A percentile compares a stretch with the other conserved stretches of the same genome.
Conservation (phyloP, 2,888 invertebrate genomes). For the Sinelater perroti region DNA sequence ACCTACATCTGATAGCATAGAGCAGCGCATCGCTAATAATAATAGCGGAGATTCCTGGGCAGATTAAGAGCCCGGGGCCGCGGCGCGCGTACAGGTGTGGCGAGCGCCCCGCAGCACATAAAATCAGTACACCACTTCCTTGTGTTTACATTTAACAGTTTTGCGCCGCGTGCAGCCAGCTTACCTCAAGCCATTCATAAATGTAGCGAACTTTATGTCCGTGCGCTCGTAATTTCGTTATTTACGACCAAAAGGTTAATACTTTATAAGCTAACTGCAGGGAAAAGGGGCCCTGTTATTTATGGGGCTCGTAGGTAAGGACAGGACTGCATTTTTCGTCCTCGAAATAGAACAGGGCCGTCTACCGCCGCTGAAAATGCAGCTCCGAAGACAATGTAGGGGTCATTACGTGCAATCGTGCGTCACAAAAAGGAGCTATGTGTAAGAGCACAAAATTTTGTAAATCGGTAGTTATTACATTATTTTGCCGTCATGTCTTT, state of each 20-base stretch:
- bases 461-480: too few relatives aligned
- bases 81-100: constrained; percentile 34
- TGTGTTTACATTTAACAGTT: constrained; percentile 39
- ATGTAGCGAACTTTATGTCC: constrained; percentile 33
- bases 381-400: too few relatives aligned
- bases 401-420: too few relatives aligned
- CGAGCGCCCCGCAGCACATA: constrained; percentile 33
- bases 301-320: background rate
- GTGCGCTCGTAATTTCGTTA: constrained; percentile 31
- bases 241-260: constrained; percentile 26
- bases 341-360: background rate
- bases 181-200: constrained; percentile 32
- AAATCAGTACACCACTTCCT: constrained; percentile 40
- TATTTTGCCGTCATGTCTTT: too few relatives aligned
- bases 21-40: constrained; percentile 34
- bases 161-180: constrained; percentile 33
- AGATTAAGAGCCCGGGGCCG: constrained; percentile 30
- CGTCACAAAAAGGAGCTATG: too few relatives aligned
- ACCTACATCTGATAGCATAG: constrained; percentile 37
- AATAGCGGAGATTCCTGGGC: constrained; percentile 33
- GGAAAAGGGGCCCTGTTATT: constrained; percentile 13
- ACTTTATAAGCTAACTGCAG: constrained; percentile 17
- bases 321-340: background rate
- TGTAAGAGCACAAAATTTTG: too few relatives aligned
- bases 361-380: too few relatives aligned